A percentile compares a stretch with the other conserved stretches of the same genome.
phyloP scores from a whole-genome alignment of 2,797 vertebrate species.

The Spinibarbus caldwelli region DNA sequence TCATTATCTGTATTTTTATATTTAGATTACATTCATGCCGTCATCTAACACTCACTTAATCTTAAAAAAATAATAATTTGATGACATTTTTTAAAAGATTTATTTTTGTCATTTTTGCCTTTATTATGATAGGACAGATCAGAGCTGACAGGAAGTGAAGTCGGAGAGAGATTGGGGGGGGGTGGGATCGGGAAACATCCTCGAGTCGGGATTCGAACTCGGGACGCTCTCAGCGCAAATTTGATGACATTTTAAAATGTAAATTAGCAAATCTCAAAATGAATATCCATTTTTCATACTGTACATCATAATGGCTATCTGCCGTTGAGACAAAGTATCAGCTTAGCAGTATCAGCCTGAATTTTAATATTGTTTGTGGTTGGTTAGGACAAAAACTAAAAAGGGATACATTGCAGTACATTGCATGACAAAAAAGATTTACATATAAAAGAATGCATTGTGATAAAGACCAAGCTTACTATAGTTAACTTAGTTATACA shows the following conservation, averaged over 20 bases:
- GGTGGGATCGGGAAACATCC: background rate
- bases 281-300: background rate
- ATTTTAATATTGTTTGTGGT: background rate
- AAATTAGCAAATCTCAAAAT: background rate
- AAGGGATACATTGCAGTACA: too few relatives aligned
- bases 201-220: too few relatives aligned
- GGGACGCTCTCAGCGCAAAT: background rate
- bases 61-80: background rate
- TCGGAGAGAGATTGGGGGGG: background rate
- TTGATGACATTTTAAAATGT: background rate
- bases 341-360: background rate
- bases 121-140: background rate
- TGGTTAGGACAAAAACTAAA: background rate
- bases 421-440: background rate
- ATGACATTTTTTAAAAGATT: background rate
- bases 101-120: background rate
- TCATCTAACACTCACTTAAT: background rate
- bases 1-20: background rate
- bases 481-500: background rate
- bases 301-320: background rate
- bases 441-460: background rate
- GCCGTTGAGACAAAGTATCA: background rate
- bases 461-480: background rate
- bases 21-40: background rate
- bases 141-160: background rate